These are phyloP conservation scores for Fulica atra DNA, from an alignment of 2,113 vertebrate genomes.

Conservation along the genomic window DNA sequence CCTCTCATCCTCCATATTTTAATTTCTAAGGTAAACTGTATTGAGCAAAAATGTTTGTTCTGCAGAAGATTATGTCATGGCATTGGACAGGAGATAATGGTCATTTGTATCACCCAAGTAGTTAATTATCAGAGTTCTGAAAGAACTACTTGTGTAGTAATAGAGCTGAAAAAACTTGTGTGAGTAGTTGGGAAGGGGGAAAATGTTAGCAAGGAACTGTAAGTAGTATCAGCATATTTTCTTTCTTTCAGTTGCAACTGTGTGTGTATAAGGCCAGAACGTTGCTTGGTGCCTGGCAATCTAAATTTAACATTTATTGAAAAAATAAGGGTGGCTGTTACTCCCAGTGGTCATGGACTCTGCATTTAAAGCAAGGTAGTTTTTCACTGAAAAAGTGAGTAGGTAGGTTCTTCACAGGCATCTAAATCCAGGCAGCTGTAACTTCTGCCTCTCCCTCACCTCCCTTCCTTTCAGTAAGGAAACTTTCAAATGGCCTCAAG, in stretches of 20 bases:
- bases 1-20: neutral
- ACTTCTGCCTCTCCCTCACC: neutral
- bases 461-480: neutral
- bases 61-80: neutral
- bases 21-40: neutral
- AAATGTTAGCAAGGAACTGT: neutral
- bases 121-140: neutral
- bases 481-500: neutral
- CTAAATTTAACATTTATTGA: neutral
- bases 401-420: neutral
- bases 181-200: neutral
- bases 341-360: neutral
- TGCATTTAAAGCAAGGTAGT: neutral
- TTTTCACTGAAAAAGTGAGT: neutral
- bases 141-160: neutral
- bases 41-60: neutral
- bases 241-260: neutral
- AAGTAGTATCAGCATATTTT: neutral
- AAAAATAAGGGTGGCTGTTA: neutral
- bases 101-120: neutral
- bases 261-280: neutral
- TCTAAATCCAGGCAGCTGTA: neutral
- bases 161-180: neutral
- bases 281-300: neutral
- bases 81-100: neutral